Percentiles rank a stretch among this genome's conserved stretches.
Evolutionary conservation across 1,140 invertebrate genomes (phyloP).

Genomic region (Neodiprion fabricii): DNA sequence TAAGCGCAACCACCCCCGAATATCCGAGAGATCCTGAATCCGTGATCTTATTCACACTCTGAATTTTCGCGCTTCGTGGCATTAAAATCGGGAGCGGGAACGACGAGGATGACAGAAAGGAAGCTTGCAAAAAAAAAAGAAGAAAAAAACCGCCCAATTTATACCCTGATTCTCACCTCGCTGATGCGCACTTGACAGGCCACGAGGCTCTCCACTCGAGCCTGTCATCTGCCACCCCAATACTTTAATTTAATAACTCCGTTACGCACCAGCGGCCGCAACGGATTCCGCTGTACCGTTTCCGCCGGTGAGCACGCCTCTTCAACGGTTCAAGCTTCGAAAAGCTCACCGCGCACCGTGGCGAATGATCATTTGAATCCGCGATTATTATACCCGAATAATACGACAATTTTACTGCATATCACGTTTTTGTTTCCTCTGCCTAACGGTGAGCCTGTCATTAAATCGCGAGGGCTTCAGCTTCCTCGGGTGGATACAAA

Average conservation of each 20-base stretch:
- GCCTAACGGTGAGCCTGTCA: neutral
- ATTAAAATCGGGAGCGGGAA: neutral
- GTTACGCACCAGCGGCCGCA: too few species aligned
- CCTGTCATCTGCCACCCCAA: conserved; percentile 6
- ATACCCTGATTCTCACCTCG: neutral
- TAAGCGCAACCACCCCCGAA: too few species aligned
- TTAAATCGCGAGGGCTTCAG: neutral
- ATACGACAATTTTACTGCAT: too few species aligned
- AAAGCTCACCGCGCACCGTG: too few species aligned
- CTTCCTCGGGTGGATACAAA: neutral
- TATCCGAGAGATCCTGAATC: neutral
- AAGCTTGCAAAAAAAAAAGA: neutral
- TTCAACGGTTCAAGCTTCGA: too few species aligned
- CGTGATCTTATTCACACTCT: neutral
- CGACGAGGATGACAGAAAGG: neutral
- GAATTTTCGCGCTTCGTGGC: neutral
- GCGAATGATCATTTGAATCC: too few species aligned
- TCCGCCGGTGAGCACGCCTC: too few species aligned
- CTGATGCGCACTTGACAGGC: conserved; percentile 1
- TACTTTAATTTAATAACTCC: conserved; percentile 3
- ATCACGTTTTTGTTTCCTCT: too few species aligned
- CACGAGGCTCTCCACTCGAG: neutral
- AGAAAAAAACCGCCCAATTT: neutral
- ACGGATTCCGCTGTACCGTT: too few species aligned
- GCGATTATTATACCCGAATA: too few species aligned